phyloP scores from a whole-genome alignment of 2,888 invertebrate species.

The Cataglyphis rosenhaueri region DNA sequence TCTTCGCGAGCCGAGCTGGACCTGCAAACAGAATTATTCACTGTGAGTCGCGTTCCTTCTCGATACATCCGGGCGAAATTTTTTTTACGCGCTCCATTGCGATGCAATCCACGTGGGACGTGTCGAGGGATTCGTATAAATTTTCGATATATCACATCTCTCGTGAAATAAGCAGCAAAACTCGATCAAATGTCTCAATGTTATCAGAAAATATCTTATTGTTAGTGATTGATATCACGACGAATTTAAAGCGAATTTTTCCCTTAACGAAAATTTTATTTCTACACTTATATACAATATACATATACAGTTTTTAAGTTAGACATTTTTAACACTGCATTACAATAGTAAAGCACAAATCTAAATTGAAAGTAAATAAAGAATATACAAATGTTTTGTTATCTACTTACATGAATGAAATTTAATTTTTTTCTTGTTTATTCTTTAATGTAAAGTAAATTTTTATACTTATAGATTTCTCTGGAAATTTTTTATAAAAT shows the following conservation, averaged over 20 bases:
- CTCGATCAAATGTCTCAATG: neutral
- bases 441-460: slow-evolving; percentile 2
- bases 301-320: neutral
- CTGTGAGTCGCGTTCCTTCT: slow-evolving; percentile 1
- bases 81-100: neutral
- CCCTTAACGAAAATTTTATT: neutral
- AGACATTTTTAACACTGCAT: neutral
- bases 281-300: no score
- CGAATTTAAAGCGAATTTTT: neutral
- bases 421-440: neutral
- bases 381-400: neutral
- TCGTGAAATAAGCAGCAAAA: slow-evolving; percentile 8
- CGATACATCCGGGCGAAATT: slow-evolving; percentile 12
- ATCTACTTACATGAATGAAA: neutral
- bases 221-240: neutral
- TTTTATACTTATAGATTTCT: neutral
- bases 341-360: neutral
- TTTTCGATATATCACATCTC: neutral
- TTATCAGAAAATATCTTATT: neutral
- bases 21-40: slow-evolving; percentile 61
- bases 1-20: slow-evolving; percentile 51
- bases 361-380: slow-evolving; percentile 3
- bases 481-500: neutral
- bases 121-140: slow-evolving; percentile 19
- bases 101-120: slow-evolving; percentile 5